phyloP scores from a whole-genome alignment of 2,888 invertebrate genomes.

The Labia minor region DNA sequence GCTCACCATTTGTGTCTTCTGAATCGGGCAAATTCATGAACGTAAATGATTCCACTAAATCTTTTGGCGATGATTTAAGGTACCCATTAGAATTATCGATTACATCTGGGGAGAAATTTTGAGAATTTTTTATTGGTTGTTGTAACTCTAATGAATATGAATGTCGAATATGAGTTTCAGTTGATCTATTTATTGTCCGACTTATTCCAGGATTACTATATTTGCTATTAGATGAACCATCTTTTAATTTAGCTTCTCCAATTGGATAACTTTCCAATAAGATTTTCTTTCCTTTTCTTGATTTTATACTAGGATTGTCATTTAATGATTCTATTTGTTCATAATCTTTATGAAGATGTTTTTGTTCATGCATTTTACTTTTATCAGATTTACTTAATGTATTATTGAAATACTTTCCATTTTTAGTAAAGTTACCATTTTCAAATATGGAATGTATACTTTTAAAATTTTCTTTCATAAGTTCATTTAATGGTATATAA shows the following conservation, averaged over 20 bases:
- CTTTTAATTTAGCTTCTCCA: slow-evolving; percentile 20
- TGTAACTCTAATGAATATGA: slow-evolving; percentile 22
- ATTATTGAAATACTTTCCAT: neutral
- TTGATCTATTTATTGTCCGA: slow-evolving; percentile 14
- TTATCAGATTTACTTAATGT: neutral
- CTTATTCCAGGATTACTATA: slow-evolving; percentile 15
- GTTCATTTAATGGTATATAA: no score
- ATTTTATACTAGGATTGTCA: neutral
- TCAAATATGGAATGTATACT: neutral
- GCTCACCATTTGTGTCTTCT: neutral
- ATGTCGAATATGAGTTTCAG: slow-evolving; percentile 21
- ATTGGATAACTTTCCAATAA: slow-evolving; percentile 18
- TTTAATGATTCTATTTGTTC: neutral
- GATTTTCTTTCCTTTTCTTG: neutral
- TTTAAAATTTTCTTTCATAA: neutral
- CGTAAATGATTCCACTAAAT: neutral
- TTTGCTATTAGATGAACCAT: slow-evolving; percentile 17
- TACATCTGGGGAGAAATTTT: neutral
- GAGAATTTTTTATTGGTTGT: neutral
- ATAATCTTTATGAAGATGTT: neutral
- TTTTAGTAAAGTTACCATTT: neutral
- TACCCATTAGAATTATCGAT: neutral
- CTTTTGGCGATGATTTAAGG: neutral
- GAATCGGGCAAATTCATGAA: neutral
- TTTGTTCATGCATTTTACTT: neutral